These are phyloP conservation scores for Galaxea fascicularis DNA, from an alignment of 92 coral and sea anemone genomes.

Conservation along the genomic window DNA sequence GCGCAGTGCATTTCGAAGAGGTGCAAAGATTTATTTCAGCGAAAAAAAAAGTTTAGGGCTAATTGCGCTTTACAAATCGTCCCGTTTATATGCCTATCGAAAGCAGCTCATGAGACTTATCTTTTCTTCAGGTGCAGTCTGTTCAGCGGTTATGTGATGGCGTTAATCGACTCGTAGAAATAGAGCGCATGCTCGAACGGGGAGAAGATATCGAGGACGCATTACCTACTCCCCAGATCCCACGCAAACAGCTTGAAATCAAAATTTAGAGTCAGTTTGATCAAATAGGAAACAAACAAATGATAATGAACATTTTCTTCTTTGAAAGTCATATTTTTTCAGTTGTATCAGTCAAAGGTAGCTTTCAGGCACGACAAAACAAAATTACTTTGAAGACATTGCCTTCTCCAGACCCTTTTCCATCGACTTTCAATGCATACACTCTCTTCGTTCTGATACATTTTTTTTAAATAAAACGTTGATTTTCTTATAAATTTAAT, in stretches of 20 bases:
- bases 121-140: constrained; percentile 65
- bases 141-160: constrained; percentile 70
- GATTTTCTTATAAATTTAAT: neutral
- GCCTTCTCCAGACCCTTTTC: no score
- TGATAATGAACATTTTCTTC: neutral
- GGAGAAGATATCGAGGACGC: constrained; percentile 69
- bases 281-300: neutral
- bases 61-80: no score
- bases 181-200: constrained; percentile 76
- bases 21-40: no score
- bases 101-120: neutral
- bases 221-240: constrained; percentile 24
- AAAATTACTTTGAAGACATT: neutral
- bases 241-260: constrained; percentile 18
- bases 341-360: neutral
- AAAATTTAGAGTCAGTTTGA: constrained; percentile 1
- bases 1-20: no score
- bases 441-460: neutral
- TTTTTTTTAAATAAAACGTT: neutral
- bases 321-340: neutral
- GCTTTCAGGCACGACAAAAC: neutral
- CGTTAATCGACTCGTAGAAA: constrained; percentile 58
- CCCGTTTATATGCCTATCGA: neutral
- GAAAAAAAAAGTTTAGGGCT: no score
- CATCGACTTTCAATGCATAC: neutral